These are phyloP conservation scores for Peromyscus leucopus DNA, from an alignment of 2,113 vertebrate species.

Conservation along the genomic window DNA sequence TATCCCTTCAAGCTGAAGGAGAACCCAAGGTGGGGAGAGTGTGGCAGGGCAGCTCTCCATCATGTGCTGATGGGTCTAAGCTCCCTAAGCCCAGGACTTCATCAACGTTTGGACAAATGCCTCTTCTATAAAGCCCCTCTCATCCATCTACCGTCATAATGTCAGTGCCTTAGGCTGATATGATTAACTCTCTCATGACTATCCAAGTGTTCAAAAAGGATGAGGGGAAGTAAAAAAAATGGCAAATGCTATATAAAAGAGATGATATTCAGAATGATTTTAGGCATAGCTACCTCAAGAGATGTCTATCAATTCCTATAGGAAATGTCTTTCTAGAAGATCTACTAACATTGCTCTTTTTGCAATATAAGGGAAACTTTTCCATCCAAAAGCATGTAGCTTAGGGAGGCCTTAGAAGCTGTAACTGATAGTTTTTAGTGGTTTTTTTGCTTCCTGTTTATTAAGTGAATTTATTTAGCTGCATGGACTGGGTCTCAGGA, in stretches of 20 bases:
- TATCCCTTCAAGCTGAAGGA: constrained; percentile 20
- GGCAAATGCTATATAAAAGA: constrained; percentile 54
- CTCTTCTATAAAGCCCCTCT: constrained; percentile 33
- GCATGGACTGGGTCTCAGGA: constrained; percentile 17
- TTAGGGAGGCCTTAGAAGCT: constrained; percentile 11
- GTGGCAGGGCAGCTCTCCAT: not conserved
- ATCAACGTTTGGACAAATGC: constrained; percentile 55
- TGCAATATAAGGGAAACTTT: constrained; percentile 52
- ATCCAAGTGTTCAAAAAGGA: constrained; percentile 54
- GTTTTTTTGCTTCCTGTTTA: constrained; percentile 30
- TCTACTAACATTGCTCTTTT: not conserved
- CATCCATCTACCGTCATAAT: constrained; percentile 61
- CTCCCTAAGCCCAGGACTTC: constrained; percentile 28
- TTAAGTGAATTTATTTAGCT: constrained; percentile 64
- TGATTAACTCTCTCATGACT: constrained; percentile 48
- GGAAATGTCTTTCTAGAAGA: constrained; percentile 50
- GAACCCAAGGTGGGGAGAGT: constrained; percentile 16
- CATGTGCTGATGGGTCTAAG: constrained; percentile 20
- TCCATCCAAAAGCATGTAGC: constrained; percentile 10
- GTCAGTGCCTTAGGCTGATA: constrained; percentile 58
- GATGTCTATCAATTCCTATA: constrained; percentile 35
- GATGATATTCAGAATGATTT: constrained; percentile 49
- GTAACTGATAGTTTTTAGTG: constrained; percentile 33
- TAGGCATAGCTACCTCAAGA: constrained; percentile 47
- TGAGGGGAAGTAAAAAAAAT: not conserved